Percentiles rank a stretch among this genome's conserved stretches.
Conservation (phyloP, 2,888 invertebrate genomes). For the Athalia cordata region DNA sequence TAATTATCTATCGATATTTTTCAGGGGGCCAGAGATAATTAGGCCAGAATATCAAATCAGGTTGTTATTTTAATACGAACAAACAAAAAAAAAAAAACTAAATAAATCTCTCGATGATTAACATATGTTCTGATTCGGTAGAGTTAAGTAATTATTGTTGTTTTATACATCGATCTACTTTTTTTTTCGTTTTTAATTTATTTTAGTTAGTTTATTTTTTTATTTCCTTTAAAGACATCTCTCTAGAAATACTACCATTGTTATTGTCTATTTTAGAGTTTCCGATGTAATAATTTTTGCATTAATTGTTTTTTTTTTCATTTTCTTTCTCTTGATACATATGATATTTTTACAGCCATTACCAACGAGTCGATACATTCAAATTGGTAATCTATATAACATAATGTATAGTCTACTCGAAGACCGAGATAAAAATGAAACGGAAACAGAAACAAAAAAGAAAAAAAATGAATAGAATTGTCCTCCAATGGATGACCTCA, state of each 20-base stretch:
- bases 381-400: neutral
- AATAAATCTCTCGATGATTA: neutral
- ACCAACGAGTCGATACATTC: neutral
- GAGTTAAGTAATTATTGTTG: neutral
- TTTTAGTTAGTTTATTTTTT: too few species aligned
- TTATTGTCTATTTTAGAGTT: slow-evolving; percentile 41
- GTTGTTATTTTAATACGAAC: neutral
- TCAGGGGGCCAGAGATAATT: neutral
- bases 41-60: slow-evolving; percentile 14
- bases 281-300: slow-evolving; percentile 12
- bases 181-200: neutral
- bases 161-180: slow-evolving; percentile 27
- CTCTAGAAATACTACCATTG: neutral
- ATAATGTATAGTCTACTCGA: too few species aligned
- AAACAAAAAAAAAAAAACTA: too few species aligned
- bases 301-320: slow-evolving; percentile 3
- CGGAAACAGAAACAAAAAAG: neutral
- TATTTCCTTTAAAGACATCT: neutral
- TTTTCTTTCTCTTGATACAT: slow-evolving; percentile 1
- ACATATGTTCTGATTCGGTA: neutral
- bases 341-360: slow-evolving; percentile 26
- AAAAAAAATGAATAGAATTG: neutral
- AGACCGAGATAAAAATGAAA: neutral
- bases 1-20: neutral
- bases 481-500: neutral